Conservation (phyloP, 2,113 vertebrate species). For the Taurulus bubalis region DNA sequence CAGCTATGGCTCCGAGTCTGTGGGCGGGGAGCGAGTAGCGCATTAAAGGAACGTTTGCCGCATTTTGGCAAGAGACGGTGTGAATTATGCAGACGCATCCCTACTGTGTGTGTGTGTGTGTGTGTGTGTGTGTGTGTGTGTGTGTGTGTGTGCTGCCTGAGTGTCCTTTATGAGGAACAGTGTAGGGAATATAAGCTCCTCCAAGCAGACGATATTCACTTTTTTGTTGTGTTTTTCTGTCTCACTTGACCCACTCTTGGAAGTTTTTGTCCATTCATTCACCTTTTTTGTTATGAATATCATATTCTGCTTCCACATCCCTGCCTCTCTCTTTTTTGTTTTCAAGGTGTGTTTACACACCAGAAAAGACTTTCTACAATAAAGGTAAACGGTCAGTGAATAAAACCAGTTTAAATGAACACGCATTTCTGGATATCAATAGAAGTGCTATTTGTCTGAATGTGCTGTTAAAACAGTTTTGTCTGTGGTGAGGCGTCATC, state of each 20-base stretch:
- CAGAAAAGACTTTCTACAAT: not conserved
- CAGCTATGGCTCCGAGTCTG: conserved; percentile 69
- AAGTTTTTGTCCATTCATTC: not conserved
- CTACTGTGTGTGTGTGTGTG: conserved; percentile 52
- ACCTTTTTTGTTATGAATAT: not conserved
- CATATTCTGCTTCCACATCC: not conserved
- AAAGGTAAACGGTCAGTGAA: not conserved
- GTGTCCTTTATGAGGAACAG: conserved; percentile 24
- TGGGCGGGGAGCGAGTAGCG: conserved; percentile 63
- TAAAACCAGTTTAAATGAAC: not conserved
- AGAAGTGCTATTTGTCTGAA: conserved; percentile 3
- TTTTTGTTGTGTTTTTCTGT: not conserved
- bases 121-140: conserved; percentile 25
- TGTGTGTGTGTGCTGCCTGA: conserved; percentile 20
- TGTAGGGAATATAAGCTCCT: conserved; percentile 45
- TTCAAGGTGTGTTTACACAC: conserved; percentile 11
- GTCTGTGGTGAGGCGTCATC: not conserved
- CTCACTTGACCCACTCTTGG: not conserved
- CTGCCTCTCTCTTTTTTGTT: not conserved
- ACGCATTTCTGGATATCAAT: not conserved
- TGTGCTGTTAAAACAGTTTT: not conserved
- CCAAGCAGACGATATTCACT: conserved; percentile 12
- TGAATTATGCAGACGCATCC: conserved; percentile 77
- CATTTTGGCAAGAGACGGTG: conserved; percentile 73
- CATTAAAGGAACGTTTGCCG: conserved; percentile 73